A percentile compares a stretch with the other conserved stretches of the same genome.
Conservation (phyloP, 1,140 invertebrate genomes). For the Nilaparvata lugens region DNA sequence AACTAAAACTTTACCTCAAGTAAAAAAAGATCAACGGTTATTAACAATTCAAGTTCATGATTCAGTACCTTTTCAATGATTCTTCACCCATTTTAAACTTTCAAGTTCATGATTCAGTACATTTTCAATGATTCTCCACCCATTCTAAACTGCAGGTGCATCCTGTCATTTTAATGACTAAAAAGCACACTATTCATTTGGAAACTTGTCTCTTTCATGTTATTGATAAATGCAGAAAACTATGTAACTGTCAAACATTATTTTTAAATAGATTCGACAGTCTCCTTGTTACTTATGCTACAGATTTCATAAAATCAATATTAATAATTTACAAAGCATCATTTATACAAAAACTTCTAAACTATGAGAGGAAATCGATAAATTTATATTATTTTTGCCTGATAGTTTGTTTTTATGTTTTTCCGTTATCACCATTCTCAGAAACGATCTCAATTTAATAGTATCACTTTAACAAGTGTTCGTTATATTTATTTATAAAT, state of each 20-base stretch:
- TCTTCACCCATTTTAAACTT: not conserved
- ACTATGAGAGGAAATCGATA: not conserved
- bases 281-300: too few relatives aligned
- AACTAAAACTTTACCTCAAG: not conserved
- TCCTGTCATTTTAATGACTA: not conserved
- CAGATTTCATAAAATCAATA: too few relatives aligned
- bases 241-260: not conserved
- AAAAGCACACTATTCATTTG: not conserved
- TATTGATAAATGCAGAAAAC: not conserved
- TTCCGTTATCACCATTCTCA: not conserved
- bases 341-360: not conserved
- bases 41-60: too few relatives aligned
- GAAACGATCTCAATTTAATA: not conserved
- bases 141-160: not conserved
- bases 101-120: too few relatives aligned
- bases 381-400: not conserved
- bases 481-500: not conserved
- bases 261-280: too few relatives aligned
- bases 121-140: not conserved
- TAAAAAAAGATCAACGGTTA: not conserved
- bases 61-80: not conserved
- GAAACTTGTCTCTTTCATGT: not conserved
- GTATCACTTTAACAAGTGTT: not conserved
- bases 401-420: not conserved
- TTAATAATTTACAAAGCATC: too few relatives aligned